These are phyloP conservation scores for Symphodus melops DNA, from an alignment of 2,113 vertebrate genomes.

Conservation along the genomic window DNA sequence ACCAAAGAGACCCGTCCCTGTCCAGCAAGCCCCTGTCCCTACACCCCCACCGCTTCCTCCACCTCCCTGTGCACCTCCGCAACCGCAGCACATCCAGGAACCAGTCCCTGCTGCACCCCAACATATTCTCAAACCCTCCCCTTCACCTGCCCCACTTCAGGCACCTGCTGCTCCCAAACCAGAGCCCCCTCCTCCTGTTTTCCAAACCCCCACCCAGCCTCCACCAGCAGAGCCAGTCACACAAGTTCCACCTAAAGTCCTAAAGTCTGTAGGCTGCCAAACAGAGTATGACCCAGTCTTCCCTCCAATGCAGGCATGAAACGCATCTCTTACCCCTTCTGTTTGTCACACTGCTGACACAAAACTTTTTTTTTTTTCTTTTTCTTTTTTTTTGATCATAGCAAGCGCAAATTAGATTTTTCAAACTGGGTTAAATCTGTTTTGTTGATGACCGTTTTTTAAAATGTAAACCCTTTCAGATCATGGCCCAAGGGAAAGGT, in stretches of 20 bases:
- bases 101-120: conserved; percentile 21
- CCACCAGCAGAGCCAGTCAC: conserved; percentile 67
- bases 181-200: conserved; percentile 58
- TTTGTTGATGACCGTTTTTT: not conserved
- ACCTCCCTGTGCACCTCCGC: conserved; percentile 70
- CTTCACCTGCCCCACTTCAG: conserved; percentile 41
- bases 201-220: conserved; percentile 54
- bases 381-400: no score
- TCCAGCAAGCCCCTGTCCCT: conserved; percentile 61
- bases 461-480: conserved; percentile 78
- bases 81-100: conserved; percentile 61
- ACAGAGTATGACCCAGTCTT: conserved; percentile 90
- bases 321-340: conserved; percentile 44
- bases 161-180: conserved; percentile 51
- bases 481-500: conserved; percentile 93
- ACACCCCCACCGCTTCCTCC: conserved; percentile 72
- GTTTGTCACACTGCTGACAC: conserved; percentile 17
- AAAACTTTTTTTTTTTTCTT: no score
- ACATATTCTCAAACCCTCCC: conserved; percentile 48
- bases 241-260: conserved; percentile 72
- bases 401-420: no score
- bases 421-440: not conserved
- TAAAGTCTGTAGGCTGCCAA: conserved; percentile 93
- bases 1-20: conserved; percentile 48
- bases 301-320: conserved; percentile 87